Evolutionary conservation across 1,140 invertebrate genomes (phyloP).

Genomic region (Copidosoma floridanum): DNA sequence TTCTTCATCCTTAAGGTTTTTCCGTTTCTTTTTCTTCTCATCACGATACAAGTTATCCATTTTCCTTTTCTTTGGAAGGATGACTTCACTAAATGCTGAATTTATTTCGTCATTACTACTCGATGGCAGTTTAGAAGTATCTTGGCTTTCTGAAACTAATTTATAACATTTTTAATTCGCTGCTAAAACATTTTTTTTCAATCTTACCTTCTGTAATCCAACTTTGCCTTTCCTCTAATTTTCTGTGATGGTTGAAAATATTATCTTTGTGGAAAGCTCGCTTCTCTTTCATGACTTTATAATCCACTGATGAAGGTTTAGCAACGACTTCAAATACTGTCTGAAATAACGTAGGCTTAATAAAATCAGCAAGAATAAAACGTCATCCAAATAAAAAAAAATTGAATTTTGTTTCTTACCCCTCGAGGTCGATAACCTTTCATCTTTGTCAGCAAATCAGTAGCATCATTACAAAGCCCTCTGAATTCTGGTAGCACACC

Average conservation of each 20-base stretch:
- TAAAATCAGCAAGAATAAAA: too few relatives aligned
- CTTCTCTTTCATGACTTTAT: constrained; percentile 72
- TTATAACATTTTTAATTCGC: constrained; percentile 13
- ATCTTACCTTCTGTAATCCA: constrained; percentile 43
- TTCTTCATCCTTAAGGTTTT: constrained; percentile 64
- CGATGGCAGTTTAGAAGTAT: constrained; percentile 33
- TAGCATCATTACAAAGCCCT: constrained; percentile 36
- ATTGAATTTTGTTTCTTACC: constrained; percentile 39
- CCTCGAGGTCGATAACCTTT: constrained; percentile 80
- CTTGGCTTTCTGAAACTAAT: constrained; percentile 8
- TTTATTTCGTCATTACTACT: constrained; percentile 49
- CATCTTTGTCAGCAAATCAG: constrained; percentile 71
- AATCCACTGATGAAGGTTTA: constrained; percentile 73
- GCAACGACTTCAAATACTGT: constrained; percentile 92
- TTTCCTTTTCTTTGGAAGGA: constrained; percentile 62
- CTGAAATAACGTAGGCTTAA: constrained; percentile 60
- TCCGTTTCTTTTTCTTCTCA: constrained; percentile 59
- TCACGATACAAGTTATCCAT: constrained; percentile 60
- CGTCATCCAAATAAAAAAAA: too few relatives aligned
- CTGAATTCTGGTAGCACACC: constrained; percentile 53
- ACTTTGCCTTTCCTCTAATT: constrained; percentile 51
- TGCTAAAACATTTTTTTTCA: neutral
- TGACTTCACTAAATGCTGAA: constrained; percentile 54
- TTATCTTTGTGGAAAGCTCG: constrained; percentile 64
- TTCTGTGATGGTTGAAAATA: constrained; percentile 55